Evolutionary conservation across 2,797 vertebrate species (phyloP).

Genomic region (Pempheris klunzingeri): DNA sequence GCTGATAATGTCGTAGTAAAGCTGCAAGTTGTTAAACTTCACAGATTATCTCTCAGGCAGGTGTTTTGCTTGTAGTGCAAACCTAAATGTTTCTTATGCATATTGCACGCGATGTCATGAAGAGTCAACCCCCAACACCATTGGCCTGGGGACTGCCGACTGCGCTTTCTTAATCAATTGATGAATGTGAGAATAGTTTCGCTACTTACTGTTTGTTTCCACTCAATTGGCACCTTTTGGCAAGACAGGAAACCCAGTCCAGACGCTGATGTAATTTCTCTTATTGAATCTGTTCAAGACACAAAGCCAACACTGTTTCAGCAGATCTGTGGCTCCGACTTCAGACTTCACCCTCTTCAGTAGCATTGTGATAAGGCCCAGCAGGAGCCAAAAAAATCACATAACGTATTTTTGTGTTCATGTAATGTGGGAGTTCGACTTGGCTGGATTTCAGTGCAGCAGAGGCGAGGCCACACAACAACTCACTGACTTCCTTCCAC

Average conservation of each 20-base stretch:
- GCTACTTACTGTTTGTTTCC: slow-evolving; percentile 53
- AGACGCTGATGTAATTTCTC: slow-evolving; percentile 76
- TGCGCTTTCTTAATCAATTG: slow-evolving; percentile 39
- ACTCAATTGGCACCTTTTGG: slow-evolving; percentile 48
- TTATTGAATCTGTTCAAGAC: slow-evolving; percentile 68
- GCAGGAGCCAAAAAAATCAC: slow-evolving; percentile 74
- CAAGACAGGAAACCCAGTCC: slow-evolving; percentile 66
- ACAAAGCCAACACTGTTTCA: slow-evolving; percentile 75
- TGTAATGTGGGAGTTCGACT: slow-evolving; percentile 64
- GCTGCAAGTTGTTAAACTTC: slow-evolving; percentile 17
- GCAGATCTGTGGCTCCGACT: slow-evolving; percentile 52
- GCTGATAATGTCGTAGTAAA: slow-evolving; percentile 10
- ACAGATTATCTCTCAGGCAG: slow-evolving; percentile 7
- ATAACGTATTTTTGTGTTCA: slow-evolving; percentile 75
- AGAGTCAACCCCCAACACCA: slow-evolving; percentile 34
- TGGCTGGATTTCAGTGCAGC: slow-evolving; percentile 58
- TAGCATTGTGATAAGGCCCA: slow-evolving; percentile 70
- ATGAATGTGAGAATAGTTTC: slow-evolving; percentile 56
- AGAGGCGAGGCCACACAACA: slow-evolving; percentile 66
- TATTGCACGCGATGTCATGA: slow-evolving; percentile 53
- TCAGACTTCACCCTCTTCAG: slow-evolving; percentile 38
- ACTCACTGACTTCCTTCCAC: slow-evolving; percentile 62
- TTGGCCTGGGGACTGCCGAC: slow-evolving; percentile 3
- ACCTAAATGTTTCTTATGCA: slow-evolving; percentile 21
- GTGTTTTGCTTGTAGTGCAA: slow-evolving; percentile 16